Conservation (phyloP, 2,113 vertebrate genomes). For the Agelaius tricolor region DNA sequence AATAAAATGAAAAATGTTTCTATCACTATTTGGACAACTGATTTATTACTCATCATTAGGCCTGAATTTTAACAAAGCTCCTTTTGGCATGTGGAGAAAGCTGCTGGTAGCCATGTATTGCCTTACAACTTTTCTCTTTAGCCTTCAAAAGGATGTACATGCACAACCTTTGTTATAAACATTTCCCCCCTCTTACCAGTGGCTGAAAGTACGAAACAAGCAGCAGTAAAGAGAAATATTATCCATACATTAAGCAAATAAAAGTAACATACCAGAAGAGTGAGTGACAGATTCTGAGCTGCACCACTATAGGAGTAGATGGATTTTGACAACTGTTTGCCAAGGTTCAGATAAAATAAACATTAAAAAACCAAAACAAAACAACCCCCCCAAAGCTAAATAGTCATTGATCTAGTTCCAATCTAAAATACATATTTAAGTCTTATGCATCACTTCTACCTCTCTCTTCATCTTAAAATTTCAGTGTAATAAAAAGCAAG, state of each 20-base stretch:
- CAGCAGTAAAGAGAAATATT: background rate
- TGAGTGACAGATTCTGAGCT: background rate
- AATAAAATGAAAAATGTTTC: background rate
- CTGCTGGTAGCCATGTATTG: background rate
- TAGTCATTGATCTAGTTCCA: background rate
- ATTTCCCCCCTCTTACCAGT: background rate
- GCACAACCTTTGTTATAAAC: background rate
- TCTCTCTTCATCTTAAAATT: background rate
- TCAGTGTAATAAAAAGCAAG: background rate
- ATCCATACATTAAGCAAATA: background rate
- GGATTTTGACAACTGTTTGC: background rate
- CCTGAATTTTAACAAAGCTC: background rate
- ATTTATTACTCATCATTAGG: background rate
- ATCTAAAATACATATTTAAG: background rate
- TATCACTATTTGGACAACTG: background rate
- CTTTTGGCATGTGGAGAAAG: background rate
- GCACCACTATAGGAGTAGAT: background rate
- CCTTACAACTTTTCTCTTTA: background rate
- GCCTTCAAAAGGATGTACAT: background rate
- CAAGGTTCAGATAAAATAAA: background rate
- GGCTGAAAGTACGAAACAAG: background rate
- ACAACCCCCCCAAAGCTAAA: background rate
- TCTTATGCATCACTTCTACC: background rate
- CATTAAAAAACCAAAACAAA: rapidly evolving
- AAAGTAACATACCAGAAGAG: background rate